Evolutionary conservation across 2,797 vertebrate species (phyloP).

Genomic region (Phoxinus dragarum): DNA sequence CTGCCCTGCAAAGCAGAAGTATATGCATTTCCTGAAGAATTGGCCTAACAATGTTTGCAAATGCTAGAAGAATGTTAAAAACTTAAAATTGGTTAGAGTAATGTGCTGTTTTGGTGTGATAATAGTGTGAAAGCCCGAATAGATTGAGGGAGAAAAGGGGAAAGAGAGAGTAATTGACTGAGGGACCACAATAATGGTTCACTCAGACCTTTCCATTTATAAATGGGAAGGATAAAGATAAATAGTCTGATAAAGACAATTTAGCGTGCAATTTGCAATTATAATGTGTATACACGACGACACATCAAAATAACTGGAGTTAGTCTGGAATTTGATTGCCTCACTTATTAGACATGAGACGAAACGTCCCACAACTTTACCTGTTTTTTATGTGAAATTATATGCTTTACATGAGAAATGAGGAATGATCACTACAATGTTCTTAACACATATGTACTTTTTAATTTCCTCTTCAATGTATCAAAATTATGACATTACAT

Average conservation of each 20-base stretch:
- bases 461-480: neutral
- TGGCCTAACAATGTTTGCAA: neutral
- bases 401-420: neutral
- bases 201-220: neutral
- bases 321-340: neutral
- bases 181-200: neutral
- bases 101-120: neutral
- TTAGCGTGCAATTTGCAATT: neutral
- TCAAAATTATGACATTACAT: neutral
- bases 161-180: neutral
- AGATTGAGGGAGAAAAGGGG: neutral
- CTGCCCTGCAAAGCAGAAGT: neutral
- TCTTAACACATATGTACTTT: neutral
- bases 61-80: neutral
- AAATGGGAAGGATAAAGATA: neutral
- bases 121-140: neutral
- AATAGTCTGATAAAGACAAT: neutral
- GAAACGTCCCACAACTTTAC: no score
- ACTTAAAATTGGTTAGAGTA: neutral
- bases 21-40: neutral
- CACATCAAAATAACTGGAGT: neutral
- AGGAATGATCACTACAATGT: neutral
- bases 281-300: neutral
- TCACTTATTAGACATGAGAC: neutral
- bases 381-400: neutral